Evolutionary conservation across 2,888 invertebrate genomes (phyloP).

Genomic region (Tinea trinotella): DNA sequence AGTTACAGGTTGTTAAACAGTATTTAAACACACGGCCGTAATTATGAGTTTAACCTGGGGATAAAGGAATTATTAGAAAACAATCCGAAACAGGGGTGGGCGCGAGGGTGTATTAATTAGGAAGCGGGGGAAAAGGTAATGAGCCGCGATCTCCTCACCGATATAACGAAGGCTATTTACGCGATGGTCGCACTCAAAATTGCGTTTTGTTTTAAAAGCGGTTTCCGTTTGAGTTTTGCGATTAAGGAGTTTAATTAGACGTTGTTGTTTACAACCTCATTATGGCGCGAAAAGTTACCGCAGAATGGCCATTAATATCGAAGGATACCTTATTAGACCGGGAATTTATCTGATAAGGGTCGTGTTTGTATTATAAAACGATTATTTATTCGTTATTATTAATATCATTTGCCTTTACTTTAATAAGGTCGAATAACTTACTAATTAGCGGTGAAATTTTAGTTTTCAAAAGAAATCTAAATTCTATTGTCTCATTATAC

Average conservation of each 20-base stretch:
- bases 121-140: slow-evolving; percentile 58
- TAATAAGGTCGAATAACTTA: background rate
- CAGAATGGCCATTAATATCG: slow-evolving; percentile 59
- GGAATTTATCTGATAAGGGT: slow-evolving; percentile 8
- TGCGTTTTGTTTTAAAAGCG: slow-evolving; percentile 72
- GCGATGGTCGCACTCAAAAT: slow-evolving; percentile 67
- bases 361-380: slow-evolving; percentile 7
- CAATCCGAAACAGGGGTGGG: slow-evolving; percentile 44
- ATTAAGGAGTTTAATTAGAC: slow-evolving; percentile 73
- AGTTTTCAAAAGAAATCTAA: background rate
- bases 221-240: slow-evolving; percentile 71
- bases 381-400: background rate
- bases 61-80: slow-evolving; percentile 70
- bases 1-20: slow-evolving; percentile 4
- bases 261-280: slow-evolving; percentile 71
- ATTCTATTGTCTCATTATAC: slow-evolving; percentile 1
- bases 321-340: slow-evolving; percentile 8
- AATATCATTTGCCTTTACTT: background rate
- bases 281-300: slow-evolving; percentile 48
- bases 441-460: background rate
- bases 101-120: slow-evolving; percentile 21
- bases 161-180: slow-evolving; percentile 68
- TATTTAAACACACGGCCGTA: slow-evolving; percentile 33
- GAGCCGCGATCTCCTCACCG: slow-evolving; percentile 70
- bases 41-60: slow-evolving; percentile 45